Base-by-base conservation (phyloP, 2,888 invertebrate species). In the Desoria tigrina region DNA sequence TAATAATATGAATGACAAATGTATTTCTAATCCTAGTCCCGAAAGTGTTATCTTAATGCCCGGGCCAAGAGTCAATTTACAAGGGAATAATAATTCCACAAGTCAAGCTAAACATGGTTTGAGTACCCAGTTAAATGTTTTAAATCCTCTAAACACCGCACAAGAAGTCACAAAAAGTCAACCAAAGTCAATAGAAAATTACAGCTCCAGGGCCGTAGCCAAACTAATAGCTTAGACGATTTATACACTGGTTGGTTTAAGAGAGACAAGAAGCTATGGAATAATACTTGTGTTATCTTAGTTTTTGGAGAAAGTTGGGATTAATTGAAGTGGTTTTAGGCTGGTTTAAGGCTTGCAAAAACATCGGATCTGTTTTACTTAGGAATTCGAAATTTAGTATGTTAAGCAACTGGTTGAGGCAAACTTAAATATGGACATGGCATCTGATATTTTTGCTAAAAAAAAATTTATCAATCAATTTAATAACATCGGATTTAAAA, bases 1-100 rank as follows among this genome's bases (percentile, higher is more conserved):
- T 32, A 32, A 32, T 32, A 32, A 32, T 32, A 32, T 32, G 32
- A 32, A 32, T 32, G 32, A 32, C 32, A 32, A 32, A 32, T 32
- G 32, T 45, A 49, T 42, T 69, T 69, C 63, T 69, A 69, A 69
- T 69, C 65, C 66, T 59, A 11, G 32, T 11, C 32, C 32, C 61
- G 32, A 51, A 63, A 61, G 61, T 57, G 65, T 62, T 65, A 63
- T 69, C 66, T 63, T 69, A 66, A 69, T 69, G 66, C 66, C 24
- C 24, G 27, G 16, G 27, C 37, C 37, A 53, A 26, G 53, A 28
- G 53, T 61, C 51, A 51, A 49, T 45, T 61, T 61, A 56, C 66
- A 66, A 63, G 62, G 66, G 63, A 62, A 66, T 66, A 66, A 63
- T 66, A 66, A 66, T 66, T 63, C 61, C 32, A 58, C 42, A 37